Evolutionary conservation across 2,888 invertebrate genomes (phyloP).

Genomic region (Agonum fuliginosum): DNA sequence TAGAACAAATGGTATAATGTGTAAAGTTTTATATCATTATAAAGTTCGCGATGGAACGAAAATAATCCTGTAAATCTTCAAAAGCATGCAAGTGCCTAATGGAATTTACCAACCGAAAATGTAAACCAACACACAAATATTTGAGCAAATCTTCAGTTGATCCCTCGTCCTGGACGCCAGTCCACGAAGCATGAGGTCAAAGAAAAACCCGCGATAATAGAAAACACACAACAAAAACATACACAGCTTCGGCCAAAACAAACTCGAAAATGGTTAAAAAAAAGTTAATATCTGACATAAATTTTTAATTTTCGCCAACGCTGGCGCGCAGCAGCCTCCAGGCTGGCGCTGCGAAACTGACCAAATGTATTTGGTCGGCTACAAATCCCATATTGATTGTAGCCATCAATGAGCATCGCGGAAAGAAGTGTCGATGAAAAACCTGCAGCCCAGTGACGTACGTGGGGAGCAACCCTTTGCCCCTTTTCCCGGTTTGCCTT

Average conservation of each 20-base stretch:
- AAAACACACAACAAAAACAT: conserved; percentile 53
- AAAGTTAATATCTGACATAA: conserved; percentile 60
- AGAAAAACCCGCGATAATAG: conserved; percentile 55
- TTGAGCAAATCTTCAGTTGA: conserved; percentile 43
- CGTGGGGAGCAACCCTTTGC: neutral
- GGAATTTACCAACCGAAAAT: no score
- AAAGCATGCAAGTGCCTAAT: no score
- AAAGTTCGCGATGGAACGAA: no score
- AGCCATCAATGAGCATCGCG: conserved; percentile 57
- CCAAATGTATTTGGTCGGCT: conserved; percentile 59
- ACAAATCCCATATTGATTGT: conserved; percentile 61
- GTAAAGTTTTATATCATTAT: no score
- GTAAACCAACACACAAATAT: conserved; percentile 35
- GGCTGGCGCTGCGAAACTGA: conserved; percentile 47
- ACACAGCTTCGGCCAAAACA: conserved; percentile 35
- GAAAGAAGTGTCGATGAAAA: conserved; percentile 58
- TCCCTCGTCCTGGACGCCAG: no score
- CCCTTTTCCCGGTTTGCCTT: neutral
- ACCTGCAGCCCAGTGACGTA: conserved; percentile 36
- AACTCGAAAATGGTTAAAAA: conserved; percentile 57
- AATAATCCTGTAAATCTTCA: no score
- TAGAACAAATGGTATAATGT: no score
- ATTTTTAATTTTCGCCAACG: conserved; percentile 59
- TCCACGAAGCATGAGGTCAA: conserved; percentile 23
- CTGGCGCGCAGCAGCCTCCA: conserved; percentile 2